These are phyloP conservation scores for Myotis davidii DNA, from an alignment of 2,113 vertebrate species.

Conservation along the genomic window DNA sequence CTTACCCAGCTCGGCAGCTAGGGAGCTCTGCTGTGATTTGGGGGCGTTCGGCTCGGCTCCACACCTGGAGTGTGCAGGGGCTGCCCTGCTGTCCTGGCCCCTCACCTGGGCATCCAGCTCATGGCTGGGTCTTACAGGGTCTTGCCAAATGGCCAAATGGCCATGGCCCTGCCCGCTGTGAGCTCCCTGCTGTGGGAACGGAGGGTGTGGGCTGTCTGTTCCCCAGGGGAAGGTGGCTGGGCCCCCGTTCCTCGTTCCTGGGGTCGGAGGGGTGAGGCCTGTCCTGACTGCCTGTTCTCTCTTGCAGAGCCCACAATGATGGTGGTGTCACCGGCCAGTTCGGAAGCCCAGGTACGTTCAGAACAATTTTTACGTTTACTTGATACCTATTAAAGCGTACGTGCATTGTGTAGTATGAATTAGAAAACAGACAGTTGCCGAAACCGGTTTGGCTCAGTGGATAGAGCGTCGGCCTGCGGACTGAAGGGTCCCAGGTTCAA, in stretches of 20 bases:
- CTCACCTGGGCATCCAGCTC: neutral
- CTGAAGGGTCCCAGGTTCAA: no score
- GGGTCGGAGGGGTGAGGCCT: accelerated
- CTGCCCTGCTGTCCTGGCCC: accelerated
- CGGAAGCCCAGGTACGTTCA: constrained; percentile 73
- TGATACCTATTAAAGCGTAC: accelerated
- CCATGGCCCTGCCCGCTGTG: accelerated
- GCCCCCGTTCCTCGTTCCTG: accelerated
- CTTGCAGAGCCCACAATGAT: constrained; percentile 57
- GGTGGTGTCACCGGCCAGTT: constrained; percentile 50
- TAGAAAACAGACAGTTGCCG: neutral
- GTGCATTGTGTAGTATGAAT: neutral
- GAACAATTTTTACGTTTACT: neutral
- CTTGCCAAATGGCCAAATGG: no score
- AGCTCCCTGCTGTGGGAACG: neutral
- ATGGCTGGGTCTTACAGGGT: neutral
- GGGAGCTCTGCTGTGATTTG: neutral
- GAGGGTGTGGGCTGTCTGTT: neutral
- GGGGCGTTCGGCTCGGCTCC: no score
- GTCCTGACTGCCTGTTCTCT: neutral
- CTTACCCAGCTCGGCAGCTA: neutral
- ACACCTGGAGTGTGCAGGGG: accelerated
- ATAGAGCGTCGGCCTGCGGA: no score
- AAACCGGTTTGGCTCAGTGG: no score
- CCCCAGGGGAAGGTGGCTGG: accelerated